Conservation (phyloP, 2,888 invertebrate genomes). For the Malthinus flaveolus region DNA sequence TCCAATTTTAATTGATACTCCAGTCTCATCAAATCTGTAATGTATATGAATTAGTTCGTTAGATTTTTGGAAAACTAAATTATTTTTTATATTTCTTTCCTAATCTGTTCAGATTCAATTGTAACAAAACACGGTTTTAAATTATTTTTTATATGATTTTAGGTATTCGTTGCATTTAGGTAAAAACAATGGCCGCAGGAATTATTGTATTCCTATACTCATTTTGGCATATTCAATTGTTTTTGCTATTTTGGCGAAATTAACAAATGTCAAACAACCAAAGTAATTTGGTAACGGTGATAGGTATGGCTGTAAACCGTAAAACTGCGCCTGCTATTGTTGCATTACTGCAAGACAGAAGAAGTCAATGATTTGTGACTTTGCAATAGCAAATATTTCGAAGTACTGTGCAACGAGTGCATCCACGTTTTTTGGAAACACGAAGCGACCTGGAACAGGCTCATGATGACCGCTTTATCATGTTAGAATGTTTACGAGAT, state of each 20-base stretch:
- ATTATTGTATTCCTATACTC: not conserved
- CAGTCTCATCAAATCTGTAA: too few relatives aligned
- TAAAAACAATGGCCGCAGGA: conserved; percentile 1
- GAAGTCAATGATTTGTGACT: not conserved
- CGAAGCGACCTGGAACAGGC: not conserved
- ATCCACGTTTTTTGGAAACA: not conserved
- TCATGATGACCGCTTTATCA: conserved; percentile 3
- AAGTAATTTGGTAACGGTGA: not conserved
- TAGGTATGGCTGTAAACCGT: too few relatives aligned
- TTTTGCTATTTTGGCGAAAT: not conserved
- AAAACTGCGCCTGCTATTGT: not conserved
- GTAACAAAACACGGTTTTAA: not conserved
- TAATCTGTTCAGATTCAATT: not conserved
- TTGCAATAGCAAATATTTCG: not conserved
- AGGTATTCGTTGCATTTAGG: not conserved
- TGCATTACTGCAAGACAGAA: conserved; percentile 1
- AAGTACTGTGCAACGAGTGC: too few relatives aligned
- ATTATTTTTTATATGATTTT: not conserved
- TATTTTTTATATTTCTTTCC: too few relatives aligned
- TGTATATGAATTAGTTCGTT: too few relatives aligned
- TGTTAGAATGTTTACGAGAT: conserved; percentile 1
- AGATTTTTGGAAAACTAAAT: too few relatives aligned
- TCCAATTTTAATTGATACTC: too few relatives aligned
- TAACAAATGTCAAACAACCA: too few relatives aligned
- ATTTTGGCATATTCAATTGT: not conserved